Conservation (phyloP, 2,797 vertebrate species). For the Pseudomugil tenellus region DNA sequence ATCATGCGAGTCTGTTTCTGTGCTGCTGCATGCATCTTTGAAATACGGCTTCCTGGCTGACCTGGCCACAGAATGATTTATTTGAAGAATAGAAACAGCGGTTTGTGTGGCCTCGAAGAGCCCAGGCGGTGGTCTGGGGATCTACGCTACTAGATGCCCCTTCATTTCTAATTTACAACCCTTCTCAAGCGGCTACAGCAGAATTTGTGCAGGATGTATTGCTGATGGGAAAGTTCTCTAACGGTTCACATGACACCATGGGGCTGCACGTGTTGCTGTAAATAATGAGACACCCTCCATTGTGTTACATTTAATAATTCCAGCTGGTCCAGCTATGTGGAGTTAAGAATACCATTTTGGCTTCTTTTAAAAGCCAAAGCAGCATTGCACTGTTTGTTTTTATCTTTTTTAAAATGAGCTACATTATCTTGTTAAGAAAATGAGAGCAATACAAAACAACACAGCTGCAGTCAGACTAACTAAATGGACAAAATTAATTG, state of each 20-base stretch:
- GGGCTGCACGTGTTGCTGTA: constrained; percentile 42
- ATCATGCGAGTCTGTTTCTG: constrained; percentile 47
- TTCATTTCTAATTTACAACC: constrained; percentile 72
- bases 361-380: constrained; percentile 18
- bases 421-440: constrained; percentile 53
- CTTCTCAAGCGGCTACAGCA: constrained; percentile 51
- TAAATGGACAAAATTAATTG: constrained; percentile 66
- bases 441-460: constrained; percentile 46
- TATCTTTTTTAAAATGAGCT: constrained; percentile 32
- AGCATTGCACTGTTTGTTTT: constrained; percentile 2
- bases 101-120: constrained; percentile 53
- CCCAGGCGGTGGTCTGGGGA: constrained; percentile 24
- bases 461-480: constrained; percentile 57
- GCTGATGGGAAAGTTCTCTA: constrained; percentile 45
- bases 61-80: constrained; percentile 58
- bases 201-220: constrained; percentile 51
- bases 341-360: constrained; percentile 22
- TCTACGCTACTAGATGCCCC: constrained; percentile 46
- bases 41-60: constrained; percentile 44
- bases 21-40: constrained; percentile 23
- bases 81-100: constrained; percentile 57
- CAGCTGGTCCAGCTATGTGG: constrained; percentile 28
- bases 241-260: constrained; percentile 8
- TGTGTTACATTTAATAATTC: constrained; percentile 41
- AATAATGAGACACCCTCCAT: constrained; percentile 46